These are phyloP conservation scores for Taeniopygia guttata DNA, from an alignment of 2,797 vertebrate species.

Conservation along the genomic window DNA sequence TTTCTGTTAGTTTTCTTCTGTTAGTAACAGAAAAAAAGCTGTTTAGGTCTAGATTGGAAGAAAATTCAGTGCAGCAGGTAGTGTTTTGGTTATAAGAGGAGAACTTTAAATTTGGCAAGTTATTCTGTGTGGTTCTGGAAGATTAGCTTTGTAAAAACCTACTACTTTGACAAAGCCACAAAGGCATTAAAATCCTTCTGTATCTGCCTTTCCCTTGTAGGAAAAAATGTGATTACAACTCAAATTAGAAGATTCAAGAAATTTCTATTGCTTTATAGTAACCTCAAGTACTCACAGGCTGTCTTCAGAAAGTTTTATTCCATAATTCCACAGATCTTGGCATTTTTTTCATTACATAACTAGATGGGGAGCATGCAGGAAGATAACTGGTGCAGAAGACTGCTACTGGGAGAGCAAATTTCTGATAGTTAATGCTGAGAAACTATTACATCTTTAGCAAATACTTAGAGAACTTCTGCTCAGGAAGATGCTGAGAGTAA, in stretches of 20 bases:
- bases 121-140: not conserved
- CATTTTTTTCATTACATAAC: not conserved
- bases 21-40: not conserved
- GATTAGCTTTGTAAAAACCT: not conserved
- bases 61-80: not conserved
- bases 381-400: not conserved
- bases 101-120: not conserved
- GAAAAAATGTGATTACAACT: not conserved
- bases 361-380: not conserved
- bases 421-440: not conserved
- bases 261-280: not conserved
- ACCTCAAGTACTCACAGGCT: not conserved
- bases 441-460: not conserved
- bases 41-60: not conserved
- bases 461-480: not conserved
- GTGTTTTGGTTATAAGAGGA: not conserved
- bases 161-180: not conserved
- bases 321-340: not conserved
- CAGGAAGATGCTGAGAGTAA: not conserved
- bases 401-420: not conserved
- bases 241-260: not conserved
- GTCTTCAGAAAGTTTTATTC: not conserved
- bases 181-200: not conserved
- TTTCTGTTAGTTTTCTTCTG: too few species aligned
- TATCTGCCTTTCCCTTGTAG: not conserved